phyloP scores from a whole-genome alignment of 2,888 invertebrate species.

The Gastrophysa polygoni region DNA sequence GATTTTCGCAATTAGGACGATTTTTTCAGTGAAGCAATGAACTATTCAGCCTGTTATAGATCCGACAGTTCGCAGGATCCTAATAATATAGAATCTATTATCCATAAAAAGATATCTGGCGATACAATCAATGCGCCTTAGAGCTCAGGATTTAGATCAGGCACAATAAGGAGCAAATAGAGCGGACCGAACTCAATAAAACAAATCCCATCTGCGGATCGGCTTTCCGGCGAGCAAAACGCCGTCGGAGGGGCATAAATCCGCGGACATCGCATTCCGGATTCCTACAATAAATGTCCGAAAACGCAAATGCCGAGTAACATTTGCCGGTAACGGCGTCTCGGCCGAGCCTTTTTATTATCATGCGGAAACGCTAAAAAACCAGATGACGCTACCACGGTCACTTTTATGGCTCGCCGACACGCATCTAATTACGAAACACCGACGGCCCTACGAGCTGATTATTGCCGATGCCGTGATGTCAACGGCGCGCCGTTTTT shows the following conservation, averaged over 20 bases:
- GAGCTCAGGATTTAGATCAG: conserved; percentile 57
- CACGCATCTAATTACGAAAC: conserved; percentile 58
- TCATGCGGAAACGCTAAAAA: conserved; percentile 67
- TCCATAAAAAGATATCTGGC: neutral
- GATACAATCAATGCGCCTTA: conserved; percentile 52
- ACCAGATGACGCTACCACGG: conserved; percentile 64
- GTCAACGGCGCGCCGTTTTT: conserved; percentile 36
- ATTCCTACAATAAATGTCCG: conserved; percentile 57
- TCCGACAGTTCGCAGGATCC: too few relatives aligned
- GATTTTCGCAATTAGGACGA: too few relatives aligned
- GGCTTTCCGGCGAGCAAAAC: conserved; percentile 29
- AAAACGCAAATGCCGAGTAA: conserved; percentile 59
- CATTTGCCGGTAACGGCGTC: conserved; percentile 59
- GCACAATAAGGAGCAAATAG: conserved; percentile 59
- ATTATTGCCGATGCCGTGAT: conserved; percentile 43
- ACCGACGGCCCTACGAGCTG: conserved; percentile 41
- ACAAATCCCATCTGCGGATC: conserved; percentile 57
- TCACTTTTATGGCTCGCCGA: conserved; percentile 51
- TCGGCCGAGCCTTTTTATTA: conserved; percentile 65
- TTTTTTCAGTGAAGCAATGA: too few relatives aligned
- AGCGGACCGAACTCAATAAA: conserved; percentile 58
- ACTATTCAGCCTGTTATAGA: too few relatives aligned
- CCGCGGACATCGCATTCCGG: conserved; percentile 44
- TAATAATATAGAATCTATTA: neutral
- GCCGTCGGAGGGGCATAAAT: conserved; percentile 8